These are phyloP conservation scores for Speoplatyrhinus poulsoni DNA, from an alignment of 2,113 vertebrate genomes.

Conservation along the genomic window DNA sequence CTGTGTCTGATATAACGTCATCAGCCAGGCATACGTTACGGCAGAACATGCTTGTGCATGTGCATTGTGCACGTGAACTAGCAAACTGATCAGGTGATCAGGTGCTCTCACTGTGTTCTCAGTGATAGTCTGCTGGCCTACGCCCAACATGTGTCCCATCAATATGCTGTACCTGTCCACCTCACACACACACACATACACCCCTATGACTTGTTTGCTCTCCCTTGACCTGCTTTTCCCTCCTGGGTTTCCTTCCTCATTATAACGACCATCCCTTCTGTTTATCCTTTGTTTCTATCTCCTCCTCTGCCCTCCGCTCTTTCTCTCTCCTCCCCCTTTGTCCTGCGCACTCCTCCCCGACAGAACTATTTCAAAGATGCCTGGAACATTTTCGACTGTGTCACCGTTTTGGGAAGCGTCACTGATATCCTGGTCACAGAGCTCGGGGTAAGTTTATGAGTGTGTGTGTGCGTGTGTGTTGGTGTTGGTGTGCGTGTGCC, in stretches of 20 bases:
- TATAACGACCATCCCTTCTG: neutral
- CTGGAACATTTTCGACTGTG: conserved; percentile 97
- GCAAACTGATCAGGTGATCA: neutral
- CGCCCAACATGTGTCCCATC: conserved; percentile 14
- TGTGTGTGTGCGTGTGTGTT: conserved; percentile 32
- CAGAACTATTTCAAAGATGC: conserved; percentile 98
- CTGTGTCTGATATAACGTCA: too few relatives aligned
- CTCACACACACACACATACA: conserved; percentile 26
- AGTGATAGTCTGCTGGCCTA: conserved; percentile 42
- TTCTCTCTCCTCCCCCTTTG: neutral
- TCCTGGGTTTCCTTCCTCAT: neutral
- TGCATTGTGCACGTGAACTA: too few relatives aligned
- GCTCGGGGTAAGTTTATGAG: conserved; percentile 85
- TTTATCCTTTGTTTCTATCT: neutral
- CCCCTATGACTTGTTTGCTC: conserved; percentile 53
- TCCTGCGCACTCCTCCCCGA: neutral
- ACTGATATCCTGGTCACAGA: conserved; percentile 96
- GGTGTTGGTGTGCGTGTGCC: conserved; percentile 30
- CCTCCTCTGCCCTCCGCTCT: neutral
- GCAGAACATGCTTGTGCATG: too few relatives aligned
- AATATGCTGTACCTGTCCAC: too few relatives aligned
- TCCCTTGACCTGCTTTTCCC: conserved; percentile 3
- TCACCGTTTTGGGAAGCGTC: conserved; percentile 95
- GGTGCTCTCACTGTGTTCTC: conserved; percentile 38
- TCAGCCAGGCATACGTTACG: too few relatives aligned